A percentile compares a stretch with the other conserved stretches of the same genome.
Conservation (phyloP, 1,140 invertebrate genomes). For the Panagrolaimus sp. region DNA sequence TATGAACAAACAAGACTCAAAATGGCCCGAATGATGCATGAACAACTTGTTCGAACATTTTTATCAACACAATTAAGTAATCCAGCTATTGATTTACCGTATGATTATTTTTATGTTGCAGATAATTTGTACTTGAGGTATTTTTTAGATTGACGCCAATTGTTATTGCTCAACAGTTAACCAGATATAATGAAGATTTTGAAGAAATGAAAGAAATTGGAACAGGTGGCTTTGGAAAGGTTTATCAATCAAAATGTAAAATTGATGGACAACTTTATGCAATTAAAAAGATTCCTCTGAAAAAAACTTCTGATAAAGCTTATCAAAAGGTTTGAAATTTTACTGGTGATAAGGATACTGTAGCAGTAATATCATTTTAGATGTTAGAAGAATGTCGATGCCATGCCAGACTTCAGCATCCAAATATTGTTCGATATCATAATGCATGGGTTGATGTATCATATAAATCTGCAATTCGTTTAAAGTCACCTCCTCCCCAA, state of each 20-base stretch:
- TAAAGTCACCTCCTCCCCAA: background rate
- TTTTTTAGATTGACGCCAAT: background rate
- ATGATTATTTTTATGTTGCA: background rate
- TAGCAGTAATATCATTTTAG: constrained; percentile 46
- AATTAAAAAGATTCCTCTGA: constrained; percentile 73
- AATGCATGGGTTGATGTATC: constrained; percentile 72
- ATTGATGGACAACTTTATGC: constrained; percentile 74
- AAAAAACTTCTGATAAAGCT: constrained; percentile 58
- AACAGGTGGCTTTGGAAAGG: constrained; percentile 69
- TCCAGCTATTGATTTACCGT: background rate
- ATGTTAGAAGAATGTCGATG: constrained; percentile 74
- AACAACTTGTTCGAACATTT: background rate
- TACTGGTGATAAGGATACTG: constrained; percentile 8
- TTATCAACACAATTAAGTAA: background rate
- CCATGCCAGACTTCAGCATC: constrained; percentile 72
- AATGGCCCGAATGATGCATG: background rate
- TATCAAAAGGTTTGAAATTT: constrained; percentile 27
- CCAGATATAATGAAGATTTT: constrained; percentile 72
- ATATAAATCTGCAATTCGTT: background rate
- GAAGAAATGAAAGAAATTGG: constrained; percentile 71
- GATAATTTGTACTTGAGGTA: background rate
- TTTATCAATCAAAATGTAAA: constrained; percentile 66
- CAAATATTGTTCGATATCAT: constrained; percentile 77
- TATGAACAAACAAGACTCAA: background rate
- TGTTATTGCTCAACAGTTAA: background rate